Conservation (phyloP, 2,797 vertebrate species). For the Sebastes steindachneri region DNA sequence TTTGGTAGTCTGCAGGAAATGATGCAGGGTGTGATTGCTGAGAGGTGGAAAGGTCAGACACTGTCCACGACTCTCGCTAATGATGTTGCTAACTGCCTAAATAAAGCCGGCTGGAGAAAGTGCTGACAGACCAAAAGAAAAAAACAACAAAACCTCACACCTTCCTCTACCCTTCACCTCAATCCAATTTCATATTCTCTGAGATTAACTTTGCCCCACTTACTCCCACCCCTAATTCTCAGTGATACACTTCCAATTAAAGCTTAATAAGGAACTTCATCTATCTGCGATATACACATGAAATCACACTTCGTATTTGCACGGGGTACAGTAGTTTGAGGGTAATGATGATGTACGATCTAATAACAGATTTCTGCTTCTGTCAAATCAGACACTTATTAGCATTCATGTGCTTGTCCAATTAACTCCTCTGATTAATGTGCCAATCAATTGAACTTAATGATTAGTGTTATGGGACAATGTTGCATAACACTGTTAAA, state of each 20-base stretch:
- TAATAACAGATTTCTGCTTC: constrained; percentile 71
- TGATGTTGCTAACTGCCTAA: constrained; percentile 66
- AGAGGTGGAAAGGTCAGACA: constrained; percentile 65
- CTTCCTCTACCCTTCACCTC: constrained; percentile 23
- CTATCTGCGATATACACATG: constrained; percentile 48
- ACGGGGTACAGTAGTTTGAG: constrained; percentile 52
- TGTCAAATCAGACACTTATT: constrained; percentile 73
- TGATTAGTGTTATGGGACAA: constrained; percentile 69
- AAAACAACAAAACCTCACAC: constrained; percentile 14
- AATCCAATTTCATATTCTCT: constrained; percentile 41
- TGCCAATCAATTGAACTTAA: constrained; percentile 74
- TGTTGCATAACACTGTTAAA: constrained; percentile 62
- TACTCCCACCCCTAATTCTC: constrained; percentile 43
- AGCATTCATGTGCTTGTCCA: constrained; percentile 65
- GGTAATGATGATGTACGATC: constrained; percentile 73
- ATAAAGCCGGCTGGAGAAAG: constrained; percentile 49
- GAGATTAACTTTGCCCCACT: constrained; percentile 51
- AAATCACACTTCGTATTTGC: constrained; percentile 43
- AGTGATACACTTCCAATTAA: constrained; percentile 67
- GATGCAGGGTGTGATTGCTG: constrained; percentile 46
- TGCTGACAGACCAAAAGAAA: constrained; percentile 54
- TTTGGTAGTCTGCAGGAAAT: constrained; percentile 47
- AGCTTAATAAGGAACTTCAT: constrained; percentile 62
- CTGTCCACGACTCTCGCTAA: constrained; percentile 62
- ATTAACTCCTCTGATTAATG: constrained; percentile 74